Conservation (phyloP, 2,888 invertebrate species). For the Cataglyphis altisquamis region DNA sequence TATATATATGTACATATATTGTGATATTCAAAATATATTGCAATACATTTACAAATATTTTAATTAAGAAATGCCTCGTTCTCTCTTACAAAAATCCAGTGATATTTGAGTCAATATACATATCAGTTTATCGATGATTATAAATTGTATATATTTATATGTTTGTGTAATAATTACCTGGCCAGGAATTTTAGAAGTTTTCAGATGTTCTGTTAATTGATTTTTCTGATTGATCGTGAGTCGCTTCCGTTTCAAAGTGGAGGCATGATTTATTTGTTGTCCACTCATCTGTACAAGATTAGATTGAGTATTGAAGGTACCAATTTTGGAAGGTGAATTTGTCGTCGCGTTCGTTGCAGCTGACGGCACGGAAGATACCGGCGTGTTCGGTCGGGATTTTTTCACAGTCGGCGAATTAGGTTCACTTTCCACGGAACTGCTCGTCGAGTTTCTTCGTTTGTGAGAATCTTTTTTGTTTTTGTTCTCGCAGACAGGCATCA, state of each 20-base stretch:
- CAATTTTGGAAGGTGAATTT: slow-evolving; percentile 59
- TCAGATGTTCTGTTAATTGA: slow-evolving; percentile 77
- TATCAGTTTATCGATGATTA: background rate
- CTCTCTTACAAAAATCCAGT: background rate
- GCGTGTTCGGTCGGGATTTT: slow-evolving; percentile 83
- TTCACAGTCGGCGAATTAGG: slow-evolving; percentile 87
- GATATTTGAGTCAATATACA: background rate
- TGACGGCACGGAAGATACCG: slow-evolving; percentile 71
- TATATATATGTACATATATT: background rate
- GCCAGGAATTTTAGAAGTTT: slow-evolving; percentile 75
- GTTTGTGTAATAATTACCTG: slow-evolving; percentile 71
- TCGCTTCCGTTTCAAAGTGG: slow-evolving; percentile 78
- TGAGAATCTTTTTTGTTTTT: slow-evolving; percentile 80
- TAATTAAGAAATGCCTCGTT: background rate
- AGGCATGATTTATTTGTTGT: slow-evolving; percentile 65
- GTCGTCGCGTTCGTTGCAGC: slow-evolving; percentile 56
- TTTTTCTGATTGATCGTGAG: slow-evolving; percentile 75
- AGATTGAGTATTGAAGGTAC: slow-evolving; percentile 67
- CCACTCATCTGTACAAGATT: slow-evolving; percentile 68
- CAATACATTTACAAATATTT: background rate
- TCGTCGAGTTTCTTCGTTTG: slow-evolving; percentile 87
- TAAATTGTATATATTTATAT: background rate
- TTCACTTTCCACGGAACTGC: slow-evolving; percentile 87
- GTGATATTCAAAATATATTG: background rate
- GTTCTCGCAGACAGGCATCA: slow-evolving; percentile 72